These are phyloP conservation scores for Oscheius myriophilus DNA, from an alignment of 2,888 invertebrate genomes.

Conservation along the genomic window DNA sequence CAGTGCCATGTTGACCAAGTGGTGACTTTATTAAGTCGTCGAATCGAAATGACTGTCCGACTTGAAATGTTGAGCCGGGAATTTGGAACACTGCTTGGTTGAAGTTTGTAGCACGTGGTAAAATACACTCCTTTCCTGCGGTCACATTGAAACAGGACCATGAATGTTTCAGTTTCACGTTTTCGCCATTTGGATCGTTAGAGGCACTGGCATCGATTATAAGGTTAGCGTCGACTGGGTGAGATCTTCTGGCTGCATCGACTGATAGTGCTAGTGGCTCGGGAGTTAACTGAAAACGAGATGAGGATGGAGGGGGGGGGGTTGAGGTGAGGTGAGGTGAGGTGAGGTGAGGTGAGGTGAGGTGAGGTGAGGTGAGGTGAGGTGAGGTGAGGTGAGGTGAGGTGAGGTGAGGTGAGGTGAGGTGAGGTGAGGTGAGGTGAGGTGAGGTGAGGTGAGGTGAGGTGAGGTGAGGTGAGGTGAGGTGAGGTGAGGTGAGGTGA, in stretches of 20 bases:
- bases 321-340: background rate
- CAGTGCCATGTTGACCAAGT: conserved; percentile 29
- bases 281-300: conserved; percentile 15
- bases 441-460: background rate
- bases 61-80: background rate
- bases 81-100: conserved; percentile 1
- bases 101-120: conserved; percentile 1
- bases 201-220: conserved; percentile 19
- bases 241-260: conserved; percentile 11
- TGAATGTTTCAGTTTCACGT: background rate
- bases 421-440: background rate
- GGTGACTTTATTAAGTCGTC: conserved; percentile 30
- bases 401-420: background rate
- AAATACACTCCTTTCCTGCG: background rate
- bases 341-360: background rate
- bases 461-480: background rate
- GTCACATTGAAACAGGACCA: conserved; percentile 15
- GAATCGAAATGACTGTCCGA: conserved; percentile 13
- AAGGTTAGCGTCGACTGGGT: conserved; percentile 15
- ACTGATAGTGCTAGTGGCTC: conserved; percentile 20
- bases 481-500: background rate
- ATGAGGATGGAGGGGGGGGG: no score
- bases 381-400: background rate
- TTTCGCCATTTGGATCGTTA: conserved; percentile 21
- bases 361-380: background rate